Conservation (phyloP, 2,888 invertebrate genomes). For the Calameuta idolon region DNA sequence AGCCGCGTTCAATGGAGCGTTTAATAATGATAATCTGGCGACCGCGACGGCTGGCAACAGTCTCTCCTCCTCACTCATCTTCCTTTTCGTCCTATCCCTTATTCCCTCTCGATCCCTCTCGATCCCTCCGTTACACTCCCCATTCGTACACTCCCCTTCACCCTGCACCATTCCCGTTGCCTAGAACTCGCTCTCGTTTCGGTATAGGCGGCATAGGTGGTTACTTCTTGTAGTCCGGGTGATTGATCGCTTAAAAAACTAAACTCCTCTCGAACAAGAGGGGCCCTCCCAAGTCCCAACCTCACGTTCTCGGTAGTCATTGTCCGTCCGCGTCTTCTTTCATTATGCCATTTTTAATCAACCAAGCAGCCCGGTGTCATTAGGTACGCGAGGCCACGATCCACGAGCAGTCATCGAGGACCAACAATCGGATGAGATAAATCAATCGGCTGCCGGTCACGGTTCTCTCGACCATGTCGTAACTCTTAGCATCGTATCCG, state of each 20-base stretch:
- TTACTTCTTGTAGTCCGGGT: conserved; percentile 56
- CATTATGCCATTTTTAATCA: conserved; percentile 65
- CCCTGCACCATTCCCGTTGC: neutral
- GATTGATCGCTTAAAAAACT: conserved; percentile 62
- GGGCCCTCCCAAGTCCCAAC: neutral
- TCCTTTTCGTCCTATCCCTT: conserved; percentile 15
- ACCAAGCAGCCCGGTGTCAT: conserved; percentile 46
- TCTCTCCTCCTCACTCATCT: conserved; percentile 2
- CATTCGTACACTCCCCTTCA: neutral
- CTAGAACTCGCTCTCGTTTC: conserved; percentile 31
- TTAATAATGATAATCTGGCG: conserved; percentile 46
- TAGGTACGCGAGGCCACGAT: conserved; percentile 30
- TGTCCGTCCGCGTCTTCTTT: conserved; percentile 52
- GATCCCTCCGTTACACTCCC: conserved; percentile 12
- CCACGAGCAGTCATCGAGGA: conserved; percentile 39
- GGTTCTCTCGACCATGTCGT: neutral
- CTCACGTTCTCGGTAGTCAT: conserved; percentile 49
- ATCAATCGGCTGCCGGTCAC: conserved; percentile 49
- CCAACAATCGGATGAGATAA: conserved; percentile 56
- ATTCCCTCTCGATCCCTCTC: conserved; percentile 18
- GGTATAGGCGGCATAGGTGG: conserved; percentile 50
- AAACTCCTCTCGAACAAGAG: conserved; percentile 37
- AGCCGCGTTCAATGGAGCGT: conserved; percentile 34
- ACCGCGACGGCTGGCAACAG: neutral
- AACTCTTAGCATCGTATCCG: neutral